Conservation (phyloP, 2,888 invertebrate species). For the Aricia artaxerxes region DNA sequence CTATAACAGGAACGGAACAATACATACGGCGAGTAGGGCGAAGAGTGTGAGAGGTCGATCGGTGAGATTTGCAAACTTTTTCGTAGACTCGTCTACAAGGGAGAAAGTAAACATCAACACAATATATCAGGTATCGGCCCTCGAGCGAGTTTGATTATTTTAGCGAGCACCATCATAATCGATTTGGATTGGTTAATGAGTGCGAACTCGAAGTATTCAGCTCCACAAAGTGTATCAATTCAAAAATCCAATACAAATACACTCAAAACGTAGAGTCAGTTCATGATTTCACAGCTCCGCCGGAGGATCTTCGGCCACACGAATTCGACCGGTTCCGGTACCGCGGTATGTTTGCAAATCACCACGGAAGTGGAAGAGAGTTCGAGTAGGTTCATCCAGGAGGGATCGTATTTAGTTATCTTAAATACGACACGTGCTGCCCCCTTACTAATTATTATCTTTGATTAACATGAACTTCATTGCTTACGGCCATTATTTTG, state of each 20-base stretch:
- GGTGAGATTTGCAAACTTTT: constrained; percentile 20
- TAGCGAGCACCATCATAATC: constrained; percentile 25
- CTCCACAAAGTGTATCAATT: neutral
- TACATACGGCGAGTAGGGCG: neutral
- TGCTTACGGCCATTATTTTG: neutral
- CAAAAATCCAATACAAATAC: constrained; percentile 5
- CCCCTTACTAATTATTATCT: neutral
- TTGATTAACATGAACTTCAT: neutral
- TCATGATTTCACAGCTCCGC: neutral
- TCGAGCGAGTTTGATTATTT: constrained; percentile 11
- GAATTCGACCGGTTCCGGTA: too few relatives aligned
- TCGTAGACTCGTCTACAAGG: neutral
- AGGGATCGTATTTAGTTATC: neutral
- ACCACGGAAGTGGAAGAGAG: neutral
- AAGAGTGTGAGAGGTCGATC: neutral
- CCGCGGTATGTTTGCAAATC: constrained; percentile 16
- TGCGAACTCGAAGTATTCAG: neutral
- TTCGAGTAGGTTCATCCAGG: neutral
- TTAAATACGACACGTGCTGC: constrained; percentile 3
- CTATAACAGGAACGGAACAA: constrained; percentile 12
- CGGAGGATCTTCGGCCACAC: neutral
- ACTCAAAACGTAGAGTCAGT: neutral
- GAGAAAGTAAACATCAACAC: neutral
- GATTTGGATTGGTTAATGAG: constrained; percentile 3
- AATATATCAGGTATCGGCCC: neutral